Conservation (phyloP, 2,113 vertebrate genomes). For the Gymnocephalus cernua region DNA sequence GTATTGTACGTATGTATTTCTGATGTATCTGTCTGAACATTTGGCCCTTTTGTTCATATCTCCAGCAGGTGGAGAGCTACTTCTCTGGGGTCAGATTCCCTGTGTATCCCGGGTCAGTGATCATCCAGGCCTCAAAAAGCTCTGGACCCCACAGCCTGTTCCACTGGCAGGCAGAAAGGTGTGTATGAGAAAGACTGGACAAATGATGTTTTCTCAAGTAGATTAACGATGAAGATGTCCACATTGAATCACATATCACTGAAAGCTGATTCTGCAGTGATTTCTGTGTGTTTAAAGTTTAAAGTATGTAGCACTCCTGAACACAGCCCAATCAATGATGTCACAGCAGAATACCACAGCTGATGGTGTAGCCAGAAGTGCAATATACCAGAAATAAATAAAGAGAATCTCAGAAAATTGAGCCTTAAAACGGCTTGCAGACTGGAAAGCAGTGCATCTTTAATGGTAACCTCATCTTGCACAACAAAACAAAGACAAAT, state of each 20-base stretch:
- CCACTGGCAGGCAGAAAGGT: slow-evolving; percentile 69
- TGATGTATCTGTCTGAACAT: slow-evolving; percentile 50
- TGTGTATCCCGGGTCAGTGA: slow-evolving; percentile 73
- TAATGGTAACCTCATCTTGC: not conserved
- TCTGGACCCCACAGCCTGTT: slow-evolving; percentile 78
- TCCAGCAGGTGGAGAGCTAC: slow-evolving; percentile 73
- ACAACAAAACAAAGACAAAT: not conserved
- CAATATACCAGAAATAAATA: not conserved
- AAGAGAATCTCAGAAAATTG: not conserved
- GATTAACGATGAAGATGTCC: too few relatives aligned
- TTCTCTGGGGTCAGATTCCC: slow-evolving; percentile 71
- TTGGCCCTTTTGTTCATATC: slow-evolving; percentile 44
- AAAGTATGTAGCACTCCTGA: not conserved
- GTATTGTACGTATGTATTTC: slow-evolving; percentile 17
- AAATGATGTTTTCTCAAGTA: slow-evolving; percentile 43
- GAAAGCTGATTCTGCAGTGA: slow-evolving; percentile 25
- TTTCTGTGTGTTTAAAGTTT: slow-evolving; percentile 15
- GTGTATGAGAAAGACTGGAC: slow-evolving; percentile 36
- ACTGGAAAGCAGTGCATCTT: not conserved
- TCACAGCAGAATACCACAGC: not conserved
- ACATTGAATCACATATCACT: not conserved
- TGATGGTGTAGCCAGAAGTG: not conserved
- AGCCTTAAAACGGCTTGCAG: not conserved
- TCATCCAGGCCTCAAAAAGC: slow-evolving; percentile 74
- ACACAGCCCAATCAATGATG: slow-evolving; percentile 2